These are phyloP conservation scores for Mesoligia furuncula DNA, from an alignment of 2,888 invertebrate genomes.

Conservation along the genomic window DNA sequence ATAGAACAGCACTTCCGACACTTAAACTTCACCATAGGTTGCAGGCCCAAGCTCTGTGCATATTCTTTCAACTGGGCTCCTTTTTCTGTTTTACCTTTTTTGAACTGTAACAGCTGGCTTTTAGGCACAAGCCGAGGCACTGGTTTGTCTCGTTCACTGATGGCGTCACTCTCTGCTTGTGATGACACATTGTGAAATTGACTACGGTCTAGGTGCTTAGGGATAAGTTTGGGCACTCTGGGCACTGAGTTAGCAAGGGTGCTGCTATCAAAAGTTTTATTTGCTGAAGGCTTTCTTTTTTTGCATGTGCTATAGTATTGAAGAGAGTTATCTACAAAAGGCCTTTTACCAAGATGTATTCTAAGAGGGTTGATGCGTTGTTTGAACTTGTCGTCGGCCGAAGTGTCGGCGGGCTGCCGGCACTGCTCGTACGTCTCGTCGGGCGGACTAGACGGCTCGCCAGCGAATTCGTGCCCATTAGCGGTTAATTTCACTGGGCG, in stretches of 20 bases:
- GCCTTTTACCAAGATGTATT: slow-evolving; percentile 87
- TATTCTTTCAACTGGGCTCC: slow-evolving; percentile 90
- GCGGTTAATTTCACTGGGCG: slow-evolving; percentile 82
- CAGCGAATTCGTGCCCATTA: slow-evolving; percentile 84
- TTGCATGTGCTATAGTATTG: slow-evolving; percentile 81
- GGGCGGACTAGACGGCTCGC: slow-evolving; percentile 75
- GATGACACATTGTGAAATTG: slow-evolving; percentile 83
- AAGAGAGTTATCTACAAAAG: slow-evolving; percentile 86
- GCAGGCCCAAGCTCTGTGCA: slow-evolving; percentile 93
- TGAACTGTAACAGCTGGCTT: slow-evolving; percentile 86
- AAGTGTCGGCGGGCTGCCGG: slow-evolving; percentile 74
- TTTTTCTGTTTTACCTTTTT: slow-evolving; percentile 86
- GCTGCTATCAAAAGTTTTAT: slow-evolving; percentile 80
- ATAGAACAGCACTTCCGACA: slow-evolving; percentile 94
- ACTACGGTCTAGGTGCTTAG: slow-evolving; percentile 79
- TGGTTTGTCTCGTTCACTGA: slow-evolving; percentile 85
- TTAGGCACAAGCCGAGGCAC: slow-evolving; percentile 88
- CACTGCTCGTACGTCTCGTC: slow-evolving; percentile 72
- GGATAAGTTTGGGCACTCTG: slow-evolving; percentile 84
- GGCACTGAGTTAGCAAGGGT: slow-evolving; percentile 73
- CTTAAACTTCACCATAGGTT: slow-evolving; percentile 93
- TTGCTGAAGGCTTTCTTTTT: slow-evolving; percentile 80
- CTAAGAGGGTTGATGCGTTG: slow-evolving; percentile 87
- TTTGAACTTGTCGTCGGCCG: slow-evolving; percentile 80
- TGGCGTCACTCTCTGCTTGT: slow-evolving; percentile 74